These are phyloP conservation scores for Myripristis jacobus DNA, from an alignment of 2,797 vertebrate genomes.

Conservation along the genomic window DNA sequence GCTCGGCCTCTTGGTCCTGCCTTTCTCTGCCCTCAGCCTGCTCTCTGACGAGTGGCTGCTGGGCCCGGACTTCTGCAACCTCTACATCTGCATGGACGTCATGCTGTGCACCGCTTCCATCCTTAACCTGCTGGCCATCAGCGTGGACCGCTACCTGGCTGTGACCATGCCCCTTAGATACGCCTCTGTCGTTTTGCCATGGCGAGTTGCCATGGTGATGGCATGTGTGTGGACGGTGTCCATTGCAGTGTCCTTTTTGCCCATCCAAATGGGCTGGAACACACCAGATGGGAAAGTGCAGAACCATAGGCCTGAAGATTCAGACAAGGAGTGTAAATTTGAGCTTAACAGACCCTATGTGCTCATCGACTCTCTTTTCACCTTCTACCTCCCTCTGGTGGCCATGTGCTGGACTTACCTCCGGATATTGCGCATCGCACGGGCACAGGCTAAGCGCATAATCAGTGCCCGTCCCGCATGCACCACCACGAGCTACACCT, in stretches of 20 bases:
- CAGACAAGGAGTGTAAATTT: slow-evolving; percentile 80
- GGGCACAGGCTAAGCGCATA: slow-evolving; percentile 91
- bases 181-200: slow-evolving; percentile 84
- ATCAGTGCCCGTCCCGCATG: slow-evolving; percentile 78
- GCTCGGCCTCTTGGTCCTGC: slow-evolving; percentile 94
- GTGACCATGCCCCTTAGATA: slow-evolving; percentile 92
- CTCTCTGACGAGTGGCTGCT: slow-evolving; percentile 93
- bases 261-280: slow-evolving; percentile 97
- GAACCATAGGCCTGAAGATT: slow-evolving; percentile 72
- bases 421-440: slow-evolving; percentile 90
- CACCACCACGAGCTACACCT: slow-evolving; percentile 53
- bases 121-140: slow-evolving; percentile 95
- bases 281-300: slow-evolving; percentile 81
- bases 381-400: slow-evolving; percentile 92
- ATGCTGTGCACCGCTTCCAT: slow-evolving; percentile 98
- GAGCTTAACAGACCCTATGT: slow-evolving; percentile 89
- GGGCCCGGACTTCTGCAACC: slow-evolving; percentile 93
- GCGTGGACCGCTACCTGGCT: slow-evolving; percentile 93
- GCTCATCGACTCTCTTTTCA: slow-evolving; percentile 88
- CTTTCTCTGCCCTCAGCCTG: slow-evolving; percentile 93
- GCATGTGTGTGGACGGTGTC: slow-evolving; percentile 90
- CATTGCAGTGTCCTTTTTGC: slow-evolving; percentile 92
- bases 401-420: slow-evolving; percentile 95
- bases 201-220: slow-evolving; percentile 85
- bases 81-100: slow-evolving; percentile 98